phyloP scores from a whole-genome alignment of 2,888 invertebrate genomes.

The Hybos culiciformis region DNA sequence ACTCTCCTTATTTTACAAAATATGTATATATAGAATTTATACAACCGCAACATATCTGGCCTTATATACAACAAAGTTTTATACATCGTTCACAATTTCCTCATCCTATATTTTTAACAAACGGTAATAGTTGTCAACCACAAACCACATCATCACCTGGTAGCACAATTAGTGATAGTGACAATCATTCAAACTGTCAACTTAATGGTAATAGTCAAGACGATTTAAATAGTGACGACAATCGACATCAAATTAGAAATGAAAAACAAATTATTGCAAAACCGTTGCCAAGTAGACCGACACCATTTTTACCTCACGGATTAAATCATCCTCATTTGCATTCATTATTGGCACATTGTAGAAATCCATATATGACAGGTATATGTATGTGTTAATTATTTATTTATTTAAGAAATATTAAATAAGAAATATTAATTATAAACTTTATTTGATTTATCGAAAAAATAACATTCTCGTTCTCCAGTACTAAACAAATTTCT shows the following conservation, averaged over 20 bases:
- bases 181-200: slow-evolving; percentile 29
- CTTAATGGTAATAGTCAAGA: slow-evolving; percentile 23
- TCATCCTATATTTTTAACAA: slow-evolving; percentile 35
- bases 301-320: slow-evolving; percentile 49
- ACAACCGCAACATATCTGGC: slow-evolving; percentile 39
- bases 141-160: slow-evolving; percentile 37
- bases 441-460: slow-evolving; percentile 1
- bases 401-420: neutral
- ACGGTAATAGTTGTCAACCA: slow-evolving; percentile 36
- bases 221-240: slow-evolving; percentile 17
- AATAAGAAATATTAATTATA: too few relatives aligned
- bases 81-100: slow-evolving; percentile 36
- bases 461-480: slow-evolving; percentile 1
- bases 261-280: slow-evolving; percentile 50
- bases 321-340: slow-evolving; percentile 72
- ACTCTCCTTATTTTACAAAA: slow-evolving; percentile 7
- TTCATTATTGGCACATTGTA: slow-evolving; percentile 64
- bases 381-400: slow-evolving; percentile 17
- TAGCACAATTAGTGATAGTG: slow-evolving; percentile 37
- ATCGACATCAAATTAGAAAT: slow-evolving; percentile 25
- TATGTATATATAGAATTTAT: slow-evolving; percentile 36
- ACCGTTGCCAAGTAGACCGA: slow-evolving; percentile 66
- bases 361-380: slow-evolving; percentile 69
- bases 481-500: neutral
- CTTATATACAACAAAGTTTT: slow-evolving; percentile 38